Evolutionary conservation across 2,113 vertebrate species (phyloP), one percentile per base, ranked within the genome.

Genomic region (Oreochromis tanganicae): DNA sequence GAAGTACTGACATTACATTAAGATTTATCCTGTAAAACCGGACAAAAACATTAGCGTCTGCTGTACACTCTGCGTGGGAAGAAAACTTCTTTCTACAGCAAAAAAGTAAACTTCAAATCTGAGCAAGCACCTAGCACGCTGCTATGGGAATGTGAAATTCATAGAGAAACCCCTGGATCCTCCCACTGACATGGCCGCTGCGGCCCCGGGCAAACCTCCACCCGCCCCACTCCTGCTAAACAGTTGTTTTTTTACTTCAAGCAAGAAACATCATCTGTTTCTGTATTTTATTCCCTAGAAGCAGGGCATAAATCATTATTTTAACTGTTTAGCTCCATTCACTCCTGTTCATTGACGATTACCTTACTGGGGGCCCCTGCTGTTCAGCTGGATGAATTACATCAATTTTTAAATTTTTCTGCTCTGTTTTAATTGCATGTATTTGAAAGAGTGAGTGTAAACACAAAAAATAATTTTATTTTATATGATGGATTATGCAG

Each of bases 51-150:
- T 61, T 34, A 34, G 57, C 1, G 1, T 34, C 59, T 19, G 16
- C 16, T 34, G 16, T 63, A 19, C 59, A 63, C 32, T 36, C 29
- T 63, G 17, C 1, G 3, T 63, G 59, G 59, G 59, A 63, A 36
- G 59, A 63, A 63, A 0, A 63, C 29, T 19, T 36, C 5, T 63
- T 63, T 63, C 59, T 63, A 63, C 29, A 19, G 59, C 17, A 0
- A 63, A 63, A 63, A 63, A 19, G 5, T 0, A 19, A 34, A 63
- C 0, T 1, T 19, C 3, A 0, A 63, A 63, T 11, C 29, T 0
- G 29, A 34, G 16, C 16, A 34, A 63, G 29, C 29, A 63, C 16
- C 29, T 34, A 63, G 59, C 59, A 63, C 3, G 17, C 32, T 34
- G 59, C 59, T 34, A 61, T 17, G 9, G 16, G 16, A 10, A 61